These are phyloP conservation scores for Enteromius argenteus DNA, from an alignment of 2,797 vertebrate species.

Conservation along the genomic window DNA sequence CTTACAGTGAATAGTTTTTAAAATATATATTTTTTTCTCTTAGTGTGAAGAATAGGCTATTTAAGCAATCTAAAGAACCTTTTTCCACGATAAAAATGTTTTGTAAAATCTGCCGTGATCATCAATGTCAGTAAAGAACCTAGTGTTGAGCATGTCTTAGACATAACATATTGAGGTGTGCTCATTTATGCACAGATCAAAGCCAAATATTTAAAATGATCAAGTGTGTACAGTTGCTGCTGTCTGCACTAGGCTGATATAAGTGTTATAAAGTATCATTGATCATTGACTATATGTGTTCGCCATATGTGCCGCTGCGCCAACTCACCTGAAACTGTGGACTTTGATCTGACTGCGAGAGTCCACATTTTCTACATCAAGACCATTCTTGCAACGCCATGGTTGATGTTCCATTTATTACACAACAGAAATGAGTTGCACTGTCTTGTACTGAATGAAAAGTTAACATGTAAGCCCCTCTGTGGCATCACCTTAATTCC, in stretches of 20 bases:
- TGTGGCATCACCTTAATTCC: conserved; percentile 1
- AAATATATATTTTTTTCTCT: neutral
- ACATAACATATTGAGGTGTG: neutral
- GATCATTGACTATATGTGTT: neutral
- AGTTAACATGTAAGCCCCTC: conserved; percentile 30
- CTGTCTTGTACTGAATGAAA: conserved; percentile 1
- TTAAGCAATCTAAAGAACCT: neutral
- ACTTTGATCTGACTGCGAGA: neutral
- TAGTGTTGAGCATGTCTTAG: neutral
- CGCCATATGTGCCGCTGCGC: neutral
- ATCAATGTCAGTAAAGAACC: neutral
- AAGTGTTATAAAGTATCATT: conserved; percentile 57
- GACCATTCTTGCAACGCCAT: neutral
- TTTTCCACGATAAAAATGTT: neutral
- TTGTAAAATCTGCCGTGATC: neutral
- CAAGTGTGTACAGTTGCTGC: neutral
- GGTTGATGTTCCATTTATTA: conserved; percentile 1
- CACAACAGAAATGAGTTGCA: conserved; percentile 13
- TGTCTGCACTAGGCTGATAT: neutral
- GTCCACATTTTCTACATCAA: conserved; percentile 12
- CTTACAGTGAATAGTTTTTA: neutral
- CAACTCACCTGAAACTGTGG: conserved; percentile 18
- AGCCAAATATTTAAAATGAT: neutral
- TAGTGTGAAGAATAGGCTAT: neutral
- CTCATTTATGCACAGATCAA: neutral